A percentile compares a stretch with the other conserved stretches of the same genome.
phyloP scores from a whole-genome alignment of 1,140 invertebrate species.

The Drosophila yakuba region DNA sequence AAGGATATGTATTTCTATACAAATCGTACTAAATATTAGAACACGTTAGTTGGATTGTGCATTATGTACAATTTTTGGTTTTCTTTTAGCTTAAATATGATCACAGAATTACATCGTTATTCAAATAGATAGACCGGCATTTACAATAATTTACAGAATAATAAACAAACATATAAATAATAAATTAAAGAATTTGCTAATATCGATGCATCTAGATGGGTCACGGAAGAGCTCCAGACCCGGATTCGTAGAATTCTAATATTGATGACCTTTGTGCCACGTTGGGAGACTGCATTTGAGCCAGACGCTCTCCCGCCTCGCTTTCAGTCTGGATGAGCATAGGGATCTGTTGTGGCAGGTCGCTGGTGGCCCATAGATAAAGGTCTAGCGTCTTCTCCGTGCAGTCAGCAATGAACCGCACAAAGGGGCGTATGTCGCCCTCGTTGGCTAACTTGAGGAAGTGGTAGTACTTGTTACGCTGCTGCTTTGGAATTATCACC shows the following conservation, averaged over 20 bases:
- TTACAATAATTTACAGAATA: conserved; percentile 18
- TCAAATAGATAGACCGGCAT: conserved; percentile 5
- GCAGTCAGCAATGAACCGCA: conserved; percentile 97
- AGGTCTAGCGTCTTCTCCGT: conserved; percentile 97
- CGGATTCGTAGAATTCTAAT: conserved; percentile 58
- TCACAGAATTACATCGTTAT: conserved; percentile 57
- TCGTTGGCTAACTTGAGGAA: conserved; percentile 95
- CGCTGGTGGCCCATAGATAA: conserved; percentile 93
- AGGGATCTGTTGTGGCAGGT: conserved; percentile 86
- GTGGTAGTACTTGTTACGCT: conserved; percentile 94
- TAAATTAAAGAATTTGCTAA: conserved; percentile 24
- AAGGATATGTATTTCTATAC: no score
- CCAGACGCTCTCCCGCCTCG: conserved; percentile 59
- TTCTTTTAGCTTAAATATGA: conserved; percentile 47
- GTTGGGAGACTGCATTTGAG: conserved; percentile 51
- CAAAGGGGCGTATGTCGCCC: conserved; percentile 96
- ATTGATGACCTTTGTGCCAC: conserved; percentile 18
- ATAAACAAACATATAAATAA: conserved; percentile 40
- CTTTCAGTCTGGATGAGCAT: conserved; percentile 85
- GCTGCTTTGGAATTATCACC: conserved; percentile 96
- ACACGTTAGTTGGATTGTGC: neutral
- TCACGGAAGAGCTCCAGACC: conserved; percentile 62
- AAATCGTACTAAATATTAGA: no score
- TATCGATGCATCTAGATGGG: conserved; percentile 5
- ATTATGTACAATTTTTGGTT: neutral